Conservation (phyloP, 2,797 vertebrate species). For the Discoglossus pictus region DNA sequence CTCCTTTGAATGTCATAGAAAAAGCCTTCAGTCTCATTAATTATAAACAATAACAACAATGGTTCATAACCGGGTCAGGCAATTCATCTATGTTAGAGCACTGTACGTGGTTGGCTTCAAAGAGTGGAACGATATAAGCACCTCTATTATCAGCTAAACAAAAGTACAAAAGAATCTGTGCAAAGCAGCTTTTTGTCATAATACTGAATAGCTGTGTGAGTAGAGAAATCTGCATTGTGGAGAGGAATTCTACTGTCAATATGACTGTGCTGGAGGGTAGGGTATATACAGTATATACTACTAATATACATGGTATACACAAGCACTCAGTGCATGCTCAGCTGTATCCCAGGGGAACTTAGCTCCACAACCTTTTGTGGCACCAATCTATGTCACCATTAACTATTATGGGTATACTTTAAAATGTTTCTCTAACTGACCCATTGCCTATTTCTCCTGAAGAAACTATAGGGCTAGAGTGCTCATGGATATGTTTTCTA, state of each 20-base stretch:
- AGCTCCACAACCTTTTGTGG: too few species aligned
- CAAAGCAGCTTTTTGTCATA: background rate
- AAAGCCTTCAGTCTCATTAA: constrained; percentile 45
- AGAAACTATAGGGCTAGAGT: too few species aligned
- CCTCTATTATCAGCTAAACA: constrained; percentile 41
- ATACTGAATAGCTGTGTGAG: constrained; percentile 26
- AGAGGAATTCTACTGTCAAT: constrained; percentile 23
- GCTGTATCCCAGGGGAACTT: too few species aligned
- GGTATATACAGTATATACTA: too few species aligned
- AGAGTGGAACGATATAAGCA: constrained; percentile 45
- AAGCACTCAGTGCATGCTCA: too few species aligned
- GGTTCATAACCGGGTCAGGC: constrained; percentile 47
- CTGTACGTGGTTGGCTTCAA: constrained; percentile 39
- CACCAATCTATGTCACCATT: too few species aligned
- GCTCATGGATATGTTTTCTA: too few species aligned
- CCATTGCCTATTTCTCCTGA: too few species aligned
- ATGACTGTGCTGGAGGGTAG: constrained; percentile 11
- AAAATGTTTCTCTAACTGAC: too few species aligned
- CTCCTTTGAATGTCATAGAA: constrained; percentile 25
- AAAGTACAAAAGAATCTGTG: constrained; percentile 40
- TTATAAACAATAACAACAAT: constrained; percentile 49
- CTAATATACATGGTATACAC: background rate
- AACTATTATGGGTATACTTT: too few species aligned
- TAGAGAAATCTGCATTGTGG: constrained; percentile 25
- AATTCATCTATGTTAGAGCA: constrained; percentile 43